These are phyloP conservation scores for Drosophila neutralis DNA, from an alignment of 2,888 invertebrate species.

Conservation along the genomic window DNA sequence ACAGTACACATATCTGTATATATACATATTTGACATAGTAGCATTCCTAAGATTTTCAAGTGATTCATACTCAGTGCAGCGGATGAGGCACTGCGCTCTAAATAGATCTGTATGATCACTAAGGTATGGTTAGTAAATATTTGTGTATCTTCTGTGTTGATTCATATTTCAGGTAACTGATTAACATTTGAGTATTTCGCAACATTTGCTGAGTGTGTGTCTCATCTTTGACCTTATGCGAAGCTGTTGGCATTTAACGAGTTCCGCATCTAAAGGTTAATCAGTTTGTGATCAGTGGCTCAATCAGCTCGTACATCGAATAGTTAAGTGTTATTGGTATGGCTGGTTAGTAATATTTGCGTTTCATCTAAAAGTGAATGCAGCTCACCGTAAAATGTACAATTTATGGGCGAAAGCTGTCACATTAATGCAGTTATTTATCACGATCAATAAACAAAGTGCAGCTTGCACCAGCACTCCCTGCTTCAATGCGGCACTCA, in stretches of 20 bases:
- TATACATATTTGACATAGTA: conserved; percentile 2
- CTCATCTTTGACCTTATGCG: conserved; percentile 1
- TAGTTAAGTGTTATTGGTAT: conserved; percentile 24
- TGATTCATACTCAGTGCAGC: conserved; percentile 27
- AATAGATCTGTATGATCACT: conserved; percentile 6
- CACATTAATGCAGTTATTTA: conserved; percentile 79
- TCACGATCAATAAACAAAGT: conserved; percentile 56
- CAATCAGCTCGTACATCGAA: conserved; percentile 30
- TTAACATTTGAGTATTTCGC: not conserved
- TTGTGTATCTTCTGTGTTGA: not conserved
- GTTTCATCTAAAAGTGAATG: conserved; percentile 5
- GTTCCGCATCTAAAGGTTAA: conserved; percentile 41
- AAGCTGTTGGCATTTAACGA: conserved; percentile 33
- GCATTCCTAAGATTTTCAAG: conserved; percentile 6
- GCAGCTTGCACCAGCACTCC: conserved; percentile 48
- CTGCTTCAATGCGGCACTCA: conserved; percentile 47
- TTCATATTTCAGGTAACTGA: not conserved
- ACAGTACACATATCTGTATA: not conserved
- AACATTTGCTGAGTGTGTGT: not conserved
- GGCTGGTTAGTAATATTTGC: not conserved
- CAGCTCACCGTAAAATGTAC: conserved; percentile 45
- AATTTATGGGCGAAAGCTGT: conserved; percentile 72
- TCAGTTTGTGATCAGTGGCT: conserved; percentile 32
- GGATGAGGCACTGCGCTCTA: conserved; percentile 14
- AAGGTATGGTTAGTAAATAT: not conserved